These are phyloP conservation scores for Hydrochoerus hydrochaeris DNA, from an alignment of 2,113 vertebrate genomes.

Conservation along the genomic window DNA sequence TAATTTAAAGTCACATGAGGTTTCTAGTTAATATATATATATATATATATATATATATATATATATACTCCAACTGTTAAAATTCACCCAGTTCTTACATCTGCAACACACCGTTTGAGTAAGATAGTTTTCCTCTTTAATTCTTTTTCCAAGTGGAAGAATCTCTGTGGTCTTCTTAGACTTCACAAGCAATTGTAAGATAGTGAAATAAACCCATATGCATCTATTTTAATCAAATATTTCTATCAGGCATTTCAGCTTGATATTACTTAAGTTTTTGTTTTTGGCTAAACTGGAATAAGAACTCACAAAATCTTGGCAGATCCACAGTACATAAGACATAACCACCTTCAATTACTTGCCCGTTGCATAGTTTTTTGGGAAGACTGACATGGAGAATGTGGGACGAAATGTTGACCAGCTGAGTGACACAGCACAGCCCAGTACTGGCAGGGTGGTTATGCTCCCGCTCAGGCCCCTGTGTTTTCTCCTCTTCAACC, in stretches of 20 bases:
- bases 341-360: conserved; percentile 63
- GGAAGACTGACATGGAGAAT: conserved; percentile 96
- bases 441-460: conserved; percentile 97
- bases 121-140: not conserved
- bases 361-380: conserved; percentile 98
- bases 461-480: conserved; percentile 96
- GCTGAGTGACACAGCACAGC: conserved; percentile 95
- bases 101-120: not conserved
- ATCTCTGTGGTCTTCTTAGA: not conserved
- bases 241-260: not conserved
- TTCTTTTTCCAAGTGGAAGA: not conserved
- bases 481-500: conserved; percentile 94
- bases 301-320: not conserved
- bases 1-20: not conserved
- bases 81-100: not conserved
- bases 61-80: not conserved
- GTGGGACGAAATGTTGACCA: conserved; percentile 95
- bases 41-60: too few species aligned
- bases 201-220: not conserved
- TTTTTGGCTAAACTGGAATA: not conserved
- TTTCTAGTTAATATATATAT: too few species aligned
- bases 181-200: not conserved
- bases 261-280: not conserved
- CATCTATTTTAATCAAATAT: not conserved
- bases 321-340: not conserved